These are phyloP conservation scores for Ametastegia equiseti DNA, from an alignment of 2,888 invertebrate species.

Conservation along the genomic window DNA sequence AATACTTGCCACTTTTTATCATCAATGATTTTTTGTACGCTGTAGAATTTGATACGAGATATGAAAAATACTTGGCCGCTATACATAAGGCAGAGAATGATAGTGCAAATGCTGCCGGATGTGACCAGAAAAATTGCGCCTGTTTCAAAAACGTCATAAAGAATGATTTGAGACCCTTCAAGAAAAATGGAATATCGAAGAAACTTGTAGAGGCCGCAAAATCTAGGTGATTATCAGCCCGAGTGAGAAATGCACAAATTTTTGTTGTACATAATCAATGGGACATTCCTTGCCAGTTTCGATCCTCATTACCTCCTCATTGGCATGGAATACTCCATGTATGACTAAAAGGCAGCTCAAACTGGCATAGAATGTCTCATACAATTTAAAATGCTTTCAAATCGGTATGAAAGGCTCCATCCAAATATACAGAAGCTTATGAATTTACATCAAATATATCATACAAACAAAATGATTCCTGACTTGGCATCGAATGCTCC, in stretches of 20 bases:
- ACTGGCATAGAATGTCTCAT: background rate
- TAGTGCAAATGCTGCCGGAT: background rate
- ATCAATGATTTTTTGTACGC: conserved; percentile 50
- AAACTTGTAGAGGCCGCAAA: conserved; percentile 81
- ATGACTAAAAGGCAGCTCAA: background rate
- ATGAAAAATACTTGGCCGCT: conserved; percentile 73
- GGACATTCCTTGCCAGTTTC: background rate
- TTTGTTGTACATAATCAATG: background rate
- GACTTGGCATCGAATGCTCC: too few species aligned
- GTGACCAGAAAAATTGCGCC: conserved; percentile 77
- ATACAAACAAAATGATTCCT: too few species aligned
- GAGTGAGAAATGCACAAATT: background rate
- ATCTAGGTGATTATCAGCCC: conserved; percentile 59
- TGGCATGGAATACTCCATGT: background rate
- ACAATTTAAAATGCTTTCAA: too few species aligned
- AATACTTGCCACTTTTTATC: background rate
- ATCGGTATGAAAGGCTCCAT: too few species aligned
- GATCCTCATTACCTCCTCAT: background rate
- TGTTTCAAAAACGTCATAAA: conserved; percentile 83
- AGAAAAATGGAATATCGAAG: conserved; percentile 83
- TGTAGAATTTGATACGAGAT: conserved; percentile 77
- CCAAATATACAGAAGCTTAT: too few species aligned
- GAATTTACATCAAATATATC: too few species aligned
- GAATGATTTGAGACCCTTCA: conserved; percentile 84
- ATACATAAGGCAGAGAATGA: conserved; percentile 76